These are phyloP conservation scores for Leptinotarsa peninsularis DNA, from an alignment of 2,888 invertebrate genomes.

Conservation along the genomic window DNA sequence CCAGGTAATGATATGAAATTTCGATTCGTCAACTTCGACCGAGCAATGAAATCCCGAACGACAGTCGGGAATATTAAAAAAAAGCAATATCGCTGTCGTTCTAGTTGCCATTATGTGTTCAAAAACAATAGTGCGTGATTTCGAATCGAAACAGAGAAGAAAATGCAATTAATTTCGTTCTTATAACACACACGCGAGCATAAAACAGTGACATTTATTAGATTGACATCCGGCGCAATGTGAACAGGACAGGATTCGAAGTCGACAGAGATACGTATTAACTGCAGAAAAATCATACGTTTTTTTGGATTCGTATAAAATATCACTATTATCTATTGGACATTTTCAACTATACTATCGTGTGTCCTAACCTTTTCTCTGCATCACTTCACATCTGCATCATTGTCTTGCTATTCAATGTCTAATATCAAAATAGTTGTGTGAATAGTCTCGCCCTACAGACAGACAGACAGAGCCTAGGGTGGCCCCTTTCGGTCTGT, in stretches of 20 bases:
- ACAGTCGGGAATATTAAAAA: not conserved
- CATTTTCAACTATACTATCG: no score
- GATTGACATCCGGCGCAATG: constrained; percentile 54
- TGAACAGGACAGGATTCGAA: constrained; percentile 35
- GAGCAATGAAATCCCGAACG: constrained; percentile 17
- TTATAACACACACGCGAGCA: constrained; percentile 54
- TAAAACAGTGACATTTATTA: constrained; percentile 54
- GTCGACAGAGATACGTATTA: not conserved
- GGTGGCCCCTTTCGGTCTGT: no score
- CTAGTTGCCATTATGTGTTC: constrained; percentile 29
- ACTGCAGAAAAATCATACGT: no score
- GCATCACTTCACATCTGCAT: no score
- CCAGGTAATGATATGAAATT: constrained; percentile 12
- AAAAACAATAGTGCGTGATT: constrained; percentile 50
- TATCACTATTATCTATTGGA: no score
- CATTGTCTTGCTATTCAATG: no score
- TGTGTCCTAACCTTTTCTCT: no score
- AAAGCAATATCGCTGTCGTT: constrained; percentile 19
- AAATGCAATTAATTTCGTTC: constrained; percentile 55
- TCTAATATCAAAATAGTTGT: no score
- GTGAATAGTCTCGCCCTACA: no score
- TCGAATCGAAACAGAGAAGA: constrained; percentile 52
- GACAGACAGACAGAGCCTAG: no score
- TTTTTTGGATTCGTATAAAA: no score
- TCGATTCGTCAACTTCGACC: constrained; percentile 1